phyloP scores from a whole-genome alignment of 2,888 invertebrate species.

The Cryptus viduatorius region DNA sequence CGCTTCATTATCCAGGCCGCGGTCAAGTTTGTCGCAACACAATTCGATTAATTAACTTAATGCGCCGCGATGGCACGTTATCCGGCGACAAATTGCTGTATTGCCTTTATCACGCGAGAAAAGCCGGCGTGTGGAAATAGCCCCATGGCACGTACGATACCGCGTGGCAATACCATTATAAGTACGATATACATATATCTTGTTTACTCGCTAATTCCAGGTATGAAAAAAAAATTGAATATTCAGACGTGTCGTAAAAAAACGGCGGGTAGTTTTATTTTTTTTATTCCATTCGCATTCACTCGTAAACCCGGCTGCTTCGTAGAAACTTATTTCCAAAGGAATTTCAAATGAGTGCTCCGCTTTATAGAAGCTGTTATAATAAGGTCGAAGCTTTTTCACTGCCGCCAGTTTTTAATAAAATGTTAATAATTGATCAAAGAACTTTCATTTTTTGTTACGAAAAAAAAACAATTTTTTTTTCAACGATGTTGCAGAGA shows the following conservation, averaged over 20 bases:
- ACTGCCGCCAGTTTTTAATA: background rate
- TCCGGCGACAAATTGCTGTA: conserved; percentile 54
- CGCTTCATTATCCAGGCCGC: conserved; percentile 46
- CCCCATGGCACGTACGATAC: conserved; percentile 33
- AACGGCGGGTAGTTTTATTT: background rate
- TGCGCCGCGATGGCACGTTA: conserved; percentile 40
- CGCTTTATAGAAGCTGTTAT: background rate
- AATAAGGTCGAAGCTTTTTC: background rate
- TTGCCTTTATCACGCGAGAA: conserved; percentile 39
- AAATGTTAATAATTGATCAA: background rate
- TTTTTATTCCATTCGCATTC: background rate
- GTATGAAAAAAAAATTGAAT: background rate
- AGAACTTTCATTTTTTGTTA: background rate
- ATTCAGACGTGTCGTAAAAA: background rate
- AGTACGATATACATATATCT: background rate
- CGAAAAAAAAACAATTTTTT: background rate
- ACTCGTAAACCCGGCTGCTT: background rate
- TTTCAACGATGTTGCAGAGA: conserved; percentile 70
- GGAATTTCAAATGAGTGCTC: background rate
- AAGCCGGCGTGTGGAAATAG: conserved; percentile 23
- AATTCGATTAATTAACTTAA: conserved; percentile 67
- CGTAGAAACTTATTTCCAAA: background rate
- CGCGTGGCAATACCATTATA: background rate
- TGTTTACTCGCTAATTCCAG: conserved; percentile 5
- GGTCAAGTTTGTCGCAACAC: conserved; percentile 22